phyloP scores from a whole-genome alignment of 2,797 vertebrate species.

The Pelochelys cantorii region DNA sequence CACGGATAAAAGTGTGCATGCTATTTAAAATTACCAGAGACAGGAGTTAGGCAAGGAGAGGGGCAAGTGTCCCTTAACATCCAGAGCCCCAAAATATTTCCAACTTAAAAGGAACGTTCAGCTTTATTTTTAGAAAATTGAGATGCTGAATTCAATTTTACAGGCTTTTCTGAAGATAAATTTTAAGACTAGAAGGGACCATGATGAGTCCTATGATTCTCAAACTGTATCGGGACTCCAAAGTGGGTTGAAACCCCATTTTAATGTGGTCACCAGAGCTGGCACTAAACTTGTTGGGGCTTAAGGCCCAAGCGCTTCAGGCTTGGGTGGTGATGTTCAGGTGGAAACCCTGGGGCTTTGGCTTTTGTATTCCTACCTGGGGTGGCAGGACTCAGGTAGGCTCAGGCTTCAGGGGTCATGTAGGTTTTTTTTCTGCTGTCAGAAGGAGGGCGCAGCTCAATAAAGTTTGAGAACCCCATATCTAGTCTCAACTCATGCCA shows the following conservation, averaged over 20 bases:
- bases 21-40: not conserved
- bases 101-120: not conserved
- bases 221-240: too few relatives aligned
- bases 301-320: too few relatives aligned
- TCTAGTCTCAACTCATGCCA: not conserved
- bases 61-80: not conserved
- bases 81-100: not conserved
- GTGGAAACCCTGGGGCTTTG: too few relatives aligned
- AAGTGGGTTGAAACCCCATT: too few relatives aligned
- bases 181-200: not conserved
- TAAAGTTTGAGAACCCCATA: not conserved
- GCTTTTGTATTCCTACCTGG: too few relatives aligned
- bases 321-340: too few relatives aligned
- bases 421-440: too few relatives aligned
- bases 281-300: too few relatives aligned
- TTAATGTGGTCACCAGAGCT: too few relatives aligned
- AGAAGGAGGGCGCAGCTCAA: too few relatives aligned
- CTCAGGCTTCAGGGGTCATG: too few relatives aligned
- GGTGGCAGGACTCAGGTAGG: too few relatives aligned
- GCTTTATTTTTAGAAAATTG: not conserved
- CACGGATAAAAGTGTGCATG: not conserved
- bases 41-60: not conserved
- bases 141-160: not conserved
- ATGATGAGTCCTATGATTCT: not conserved
- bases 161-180: not conserved